These are phyloP conservation scores for Phyllotis vaccarum DNA, from an alignment of 2,797 vertebrate genomes.

Conservation along the genomic window DNA sequence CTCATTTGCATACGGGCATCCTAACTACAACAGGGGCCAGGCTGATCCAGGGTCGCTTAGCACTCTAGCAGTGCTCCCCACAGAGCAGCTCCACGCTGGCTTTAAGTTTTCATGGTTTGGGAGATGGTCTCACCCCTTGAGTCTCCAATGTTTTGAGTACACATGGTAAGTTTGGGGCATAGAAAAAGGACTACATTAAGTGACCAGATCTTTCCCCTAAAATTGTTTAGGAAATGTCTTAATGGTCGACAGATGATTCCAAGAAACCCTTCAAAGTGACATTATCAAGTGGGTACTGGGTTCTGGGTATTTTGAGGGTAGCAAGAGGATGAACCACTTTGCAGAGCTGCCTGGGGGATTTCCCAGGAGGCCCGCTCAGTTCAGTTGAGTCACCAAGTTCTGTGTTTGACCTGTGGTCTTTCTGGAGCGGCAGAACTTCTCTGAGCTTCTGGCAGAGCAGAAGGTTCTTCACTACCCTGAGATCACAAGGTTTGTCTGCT, in stretches of 20 bases:
- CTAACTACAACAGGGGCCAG: accelerated
- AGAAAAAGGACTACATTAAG: background rate
- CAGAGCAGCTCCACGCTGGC: background rate
- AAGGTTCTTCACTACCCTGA: background rate
- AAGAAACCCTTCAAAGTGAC: slow-evolving; percentile 13
- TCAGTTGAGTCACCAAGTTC: slow-evolving; percentile 65
- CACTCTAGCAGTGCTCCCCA: accelerated
- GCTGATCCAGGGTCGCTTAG: background rate
- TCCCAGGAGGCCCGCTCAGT: slow-evolving; percentile 58
- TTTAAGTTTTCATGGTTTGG: background rate
- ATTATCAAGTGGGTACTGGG: background rate
- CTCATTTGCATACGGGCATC: background rate
- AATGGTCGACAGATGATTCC: background rate
- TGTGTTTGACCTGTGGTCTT: background rate
- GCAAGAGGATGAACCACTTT: background rate
- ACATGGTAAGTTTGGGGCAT: background rate
- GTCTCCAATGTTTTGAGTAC: background rate
- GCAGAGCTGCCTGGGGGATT: slow-evolving; percentile 52
- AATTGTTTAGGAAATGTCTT: background rate
- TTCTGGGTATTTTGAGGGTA: slow-evolving; percentile 58
- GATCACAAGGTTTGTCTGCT: slow-evolving; percentile 56
- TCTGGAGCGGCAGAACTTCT: background rate
- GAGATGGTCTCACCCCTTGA: background rate
- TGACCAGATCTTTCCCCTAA: background rate
- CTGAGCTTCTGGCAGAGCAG: background rate